Conservation (phyloP, 2,888 invertebrate species). For the Heliconius charithonia region DNA sequence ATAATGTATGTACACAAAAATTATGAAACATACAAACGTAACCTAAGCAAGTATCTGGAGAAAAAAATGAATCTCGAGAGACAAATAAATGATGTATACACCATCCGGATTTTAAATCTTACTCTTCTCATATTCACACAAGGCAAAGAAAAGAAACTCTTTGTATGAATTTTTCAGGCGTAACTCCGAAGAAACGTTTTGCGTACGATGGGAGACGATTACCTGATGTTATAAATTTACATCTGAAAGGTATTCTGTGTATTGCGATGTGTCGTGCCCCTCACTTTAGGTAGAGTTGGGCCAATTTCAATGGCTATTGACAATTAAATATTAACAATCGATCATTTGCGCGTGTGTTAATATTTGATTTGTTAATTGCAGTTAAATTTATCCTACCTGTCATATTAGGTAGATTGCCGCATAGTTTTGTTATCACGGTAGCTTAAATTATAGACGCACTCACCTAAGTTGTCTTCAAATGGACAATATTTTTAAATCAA, state of each 20-base stretch:
- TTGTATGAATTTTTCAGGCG: slow-evolving; percentile 62
- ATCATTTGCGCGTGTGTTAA: background rate
- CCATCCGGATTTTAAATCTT: background rate
- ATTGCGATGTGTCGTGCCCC: slow-evolving; percentile 8
- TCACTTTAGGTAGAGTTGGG: slow-evolving; percentile 16
- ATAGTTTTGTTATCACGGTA: slow-evolving; percentile 26
- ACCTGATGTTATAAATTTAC: slow-evolving; percentile 76
- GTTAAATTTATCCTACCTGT: background rate
- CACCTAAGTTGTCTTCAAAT: background rate
- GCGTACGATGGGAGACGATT: slow-evolving; percentile 77
- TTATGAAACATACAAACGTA: background rate
- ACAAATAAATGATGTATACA: background rate
- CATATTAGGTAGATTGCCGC: slow-evolving; percentile 1
- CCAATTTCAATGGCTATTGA: background rate
- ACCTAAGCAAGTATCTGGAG: background rate
- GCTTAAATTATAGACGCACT: slow-evolving; percentile 22
- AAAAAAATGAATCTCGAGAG: too few relatives aligned
- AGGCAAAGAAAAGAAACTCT: slow-evolving; percentile 8
- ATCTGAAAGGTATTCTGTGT: slow-evolving; percentile 74
- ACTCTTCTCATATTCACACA: slow-evolving; percentile 2
- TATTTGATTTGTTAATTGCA: background rate
- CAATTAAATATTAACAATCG: background rate
- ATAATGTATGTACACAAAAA: background rate
- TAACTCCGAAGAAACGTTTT: slow-evolving; percentile 66
- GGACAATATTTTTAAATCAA: background rate